Evolutionary conservation across 2,797 vertebrate genomes (phyloP).

Genomic region (Epinephelus coioides): DNA sequence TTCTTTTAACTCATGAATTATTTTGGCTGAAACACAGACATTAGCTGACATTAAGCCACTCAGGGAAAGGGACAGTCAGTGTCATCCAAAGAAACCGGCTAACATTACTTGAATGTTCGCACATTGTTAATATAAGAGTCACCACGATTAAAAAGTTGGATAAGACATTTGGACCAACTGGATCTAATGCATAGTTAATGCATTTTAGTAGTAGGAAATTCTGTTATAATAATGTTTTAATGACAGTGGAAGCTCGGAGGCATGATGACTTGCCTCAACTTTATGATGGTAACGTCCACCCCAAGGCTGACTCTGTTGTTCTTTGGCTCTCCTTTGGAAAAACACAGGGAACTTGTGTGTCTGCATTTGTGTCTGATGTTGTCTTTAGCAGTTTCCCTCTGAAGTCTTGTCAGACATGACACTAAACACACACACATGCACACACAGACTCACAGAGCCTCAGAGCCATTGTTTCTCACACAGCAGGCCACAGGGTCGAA

Average conservation of each 20-base stretch:
- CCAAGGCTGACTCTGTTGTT: slow-evolving; percentile 11
- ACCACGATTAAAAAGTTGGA: no score
- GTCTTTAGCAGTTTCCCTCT: slow-evolving; percentile 59
- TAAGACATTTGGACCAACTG: no score
- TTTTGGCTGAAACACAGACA: no score
- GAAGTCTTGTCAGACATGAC: slow-evolving; percentile 61
- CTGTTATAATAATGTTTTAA: not conserved
- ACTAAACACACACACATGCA: slow-evolving; percentile 26
- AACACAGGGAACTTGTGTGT: slow-evolving; percentile 33
- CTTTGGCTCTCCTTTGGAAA: slow-evolving; percentile 36
- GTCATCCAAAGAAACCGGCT: no score
- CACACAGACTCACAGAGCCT: slow-evolving; percentile 20
- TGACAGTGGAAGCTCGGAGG: not conserved
- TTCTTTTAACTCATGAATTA: no score
- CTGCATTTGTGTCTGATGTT: slow-evolving; percentile 54
- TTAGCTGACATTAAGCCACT: no score
- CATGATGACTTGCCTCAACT: not conserved
- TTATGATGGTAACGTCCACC: not conserved
- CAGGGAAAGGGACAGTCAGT: no score
- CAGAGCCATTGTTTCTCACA: slow-evolving; percentile 75
- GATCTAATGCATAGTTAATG: no score
- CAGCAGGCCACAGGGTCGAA: slow-evolving; percentile 71
- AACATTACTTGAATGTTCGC: no score
- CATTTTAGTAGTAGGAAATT: not conserved
- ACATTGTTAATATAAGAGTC: no score